phyloP scores from a whole-genome alignment of 2,113 vertebrate genomes.

The Ammospiza caudacuta region DNA sequence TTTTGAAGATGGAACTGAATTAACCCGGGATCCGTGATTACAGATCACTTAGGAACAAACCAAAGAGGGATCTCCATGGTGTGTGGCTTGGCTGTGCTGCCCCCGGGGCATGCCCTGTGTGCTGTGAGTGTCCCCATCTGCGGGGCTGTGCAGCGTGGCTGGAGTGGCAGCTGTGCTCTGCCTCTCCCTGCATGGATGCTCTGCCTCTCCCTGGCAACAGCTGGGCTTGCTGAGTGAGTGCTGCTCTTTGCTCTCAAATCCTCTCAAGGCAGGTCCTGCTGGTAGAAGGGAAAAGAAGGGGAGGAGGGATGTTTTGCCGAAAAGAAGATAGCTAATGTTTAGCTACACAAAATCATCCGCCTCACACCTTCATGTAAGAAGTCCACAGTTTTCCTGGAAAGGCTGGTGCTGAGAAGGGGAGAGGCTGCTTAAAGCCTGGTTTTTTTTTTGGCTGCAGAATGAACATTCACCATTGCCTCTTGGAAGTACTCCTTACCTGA shows the following conservation, averaged over 20 bases:
- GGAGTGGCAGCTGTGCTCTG: not conserved
- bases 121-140: not conserved
- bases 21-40: not conserved
- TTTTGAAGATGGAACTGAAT: not conserved
- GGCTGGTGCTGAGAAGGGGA: not conserved
- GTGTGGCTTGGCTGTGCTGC: not conserved
- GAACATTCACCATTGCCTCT: not conserved
- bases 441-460: not conserved
- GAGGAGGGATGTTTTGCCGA: not conserved
- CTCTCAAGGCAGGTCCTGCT: not conserved
- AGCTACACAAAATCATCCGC: not conserved
- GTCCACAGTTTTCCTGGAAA: not conserved
- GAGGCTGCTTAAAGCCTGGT: not conserved
- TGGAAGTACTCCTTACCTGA: not conserved
- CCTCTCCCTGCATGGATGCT: not conserved
- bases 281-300: not conserved
- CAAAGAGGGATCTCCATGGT: not conserved
- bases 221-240: not conserved
- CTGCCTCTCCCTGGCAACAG: not conserved
- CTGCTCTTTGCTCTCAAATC: not conserved
- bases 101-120: accelerated
- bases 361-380: not conserved
- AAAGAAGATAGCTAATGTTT: not conserved
- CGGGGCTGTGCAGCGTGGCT: accelerated
- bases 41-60: not conserved